Base-by-base conservation (phyloP, 2,113 vertebrate species). In the Osmerus mordax region DNA sequence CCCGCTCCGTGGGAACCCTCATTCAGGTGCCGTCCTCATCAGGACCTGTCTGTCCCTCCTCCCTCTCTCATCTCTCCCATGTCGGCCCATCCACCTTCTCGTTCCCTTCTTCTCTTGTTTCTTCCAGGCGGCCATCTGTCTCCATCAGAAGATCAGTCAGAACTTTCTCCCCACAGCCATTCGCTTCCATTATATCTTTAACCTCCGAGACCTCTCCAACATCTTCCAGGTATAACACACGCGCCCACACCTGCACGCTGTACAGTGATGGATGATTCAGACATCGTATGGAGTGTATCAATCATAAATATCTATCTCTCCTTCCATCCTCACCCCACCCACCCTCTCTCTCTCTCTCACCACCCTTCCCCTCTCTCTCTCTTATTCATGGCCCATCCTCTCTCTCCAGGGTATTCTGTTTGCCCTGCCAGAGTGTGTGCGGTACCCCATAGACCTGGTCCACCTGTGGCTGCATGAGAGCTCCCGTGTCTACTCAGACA, bases 61-160 rank as follows among this genome's bases (percentile, higher is more conserved):
- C 72, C 12, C 4, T 13, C 36, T 1, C 28, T 73, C 16, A 36
- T 61, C 73, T 60, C 61, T 18, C 25, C 14, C 6, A 13, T 18
- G 72, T 66, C 25, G 0, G 58, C 70, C 28, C 73, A 23, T 23
- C 64, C 64, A 19, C 14, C 41, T 47, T 47, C 41, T 47, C 41
- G 36, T 52, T 76, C 4, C 23, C 23, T 6, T 29, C 15, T 18
- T 32, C 66, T 55, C 21, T 32, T 25, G 32, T 4, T 25, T 12
- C 14, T 67, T 82, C 54, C 85, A 93, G 91, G 88, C 84, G 76
- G 78, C 89, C 58, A 91, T 92, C 80, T 92, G 84, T 84, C 88
- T 96, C 66, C 89, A 94, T 81, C 92, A 93, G 84, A 95, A 96
- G 90, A 91, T 91, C 86, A 91, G 80, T 25, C 91, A 92, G 83